Percentiles rank a stretch among this genome's conserved stretches.
Evolutionary conservation across 2,888 invertebrate species (phyloP).

Genomic region (Coelinius sp.): DNA sequence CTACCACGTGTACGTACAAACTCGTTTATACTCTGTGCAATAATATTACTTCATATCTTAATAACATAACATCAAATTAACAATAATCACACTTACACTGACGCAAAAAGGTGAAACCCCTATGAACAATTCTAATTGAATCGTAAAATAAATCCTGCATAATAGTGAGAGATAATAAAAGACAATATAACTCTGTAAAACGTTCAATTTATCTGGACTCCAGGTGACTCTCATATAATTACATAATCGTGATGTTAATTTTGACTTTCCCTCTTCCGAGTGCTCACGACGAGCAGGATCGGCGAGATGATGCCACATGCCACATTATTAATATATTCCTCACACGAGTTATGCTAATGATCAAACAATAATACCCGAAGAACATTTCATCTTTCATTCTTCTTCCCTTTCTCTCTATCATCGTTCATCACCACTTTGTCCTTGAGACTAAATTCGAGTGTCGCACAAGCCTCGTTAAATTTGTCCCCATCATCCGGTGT

Average conservation of each 20-base stretch:
- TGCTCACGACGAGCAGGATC: conserved; percentile 10
- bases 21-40: not conserved
- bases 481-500: conserved; percentile 1
- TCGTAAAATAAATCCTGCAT: not conserved
- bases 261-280: conserved; percentile 16
- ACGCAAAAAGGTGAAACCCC: not conserved
- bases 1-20: conserved; percentile 13
- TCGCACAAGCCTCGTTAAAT: not conserved
- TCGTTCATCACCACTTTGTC: not conserved
- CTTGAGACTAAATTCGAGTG: conserved; percentile 16
- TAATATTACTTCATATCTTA: not conserved
- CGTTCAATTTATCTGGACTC: not conserved
- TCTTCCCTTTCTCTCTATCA: not conserved
- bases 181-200: not conserved
- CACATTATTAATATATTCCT: conserved; percentile 11
- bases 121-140: not conserved
- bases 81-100: not conserved
- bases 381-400: not conserved
- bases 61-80: not conserved
- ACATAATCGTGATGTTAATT: conserved; percentile 18
- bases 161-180: not conserved
- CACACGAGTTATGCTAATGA: conserved; percentile 27
- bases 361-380: not conserved
- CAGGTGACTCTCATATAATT: conserved; percentile 5
- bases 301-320: conserved; percentile 5